phyloP scores from a whole-genome alignment of 2,113 vertebrate genomes.

The Gobius niger region DNA sequence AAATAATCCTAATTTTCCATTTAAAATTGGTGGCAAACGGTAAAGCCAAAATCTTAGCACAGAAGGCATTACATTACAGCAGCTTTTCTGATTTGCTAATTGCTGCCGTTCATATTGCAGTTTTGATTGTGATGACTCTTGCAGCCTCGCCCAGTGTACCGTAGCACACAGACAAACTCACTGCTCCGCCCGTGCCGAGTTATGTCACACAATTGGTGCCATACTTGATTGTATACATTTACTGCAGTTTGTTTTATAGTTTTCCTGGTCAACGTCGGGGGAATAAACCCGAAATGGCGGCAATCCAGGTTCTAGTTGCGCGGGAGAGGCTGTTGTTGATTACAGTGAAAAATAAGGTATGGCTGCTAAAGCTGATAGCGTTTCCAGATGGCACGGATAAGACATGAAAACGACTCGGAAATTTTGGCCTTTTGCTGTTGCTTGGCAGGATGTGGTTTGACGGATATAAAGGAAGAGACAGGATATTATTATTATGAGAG shows the following conservation, averaged over 20 bases:
- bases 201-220: conserved; percentile 2
- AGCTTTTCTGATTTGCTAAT: too few relatives aligned
- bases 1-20: too few relatives aligned
- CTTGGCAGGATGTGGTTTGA: conserved; percentile 5
- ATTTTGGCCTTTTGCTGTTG: conserved; percentile 11
- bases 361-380: conserved; percentile 54
- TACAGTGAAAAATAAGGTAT: conserved; percentile 56
- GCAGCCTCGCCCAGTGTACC: too few relatives aligned
- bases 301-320: conserved; percentile 51
- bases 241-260: conserved; percentile 44
- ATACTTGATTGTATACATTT: conserved; percentile 22
- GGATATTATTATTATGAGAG: too few relatives aligned
- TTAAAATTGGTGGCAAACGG: too few relatives aligned
- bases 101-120: too few relatives aligned
- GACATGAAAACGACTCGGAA: conserved; percentile 43
- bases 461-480: too few relatives aligned
- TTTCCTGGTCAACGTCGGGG: conserved; percentile 18
- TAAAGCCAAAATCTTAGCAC: too few relatives aligned
- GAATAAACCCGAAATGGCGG: conserved; percentile 35
- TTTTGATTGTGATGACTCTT: too few relatives aligned
- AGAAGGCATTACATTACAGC: too few relatives aligned
- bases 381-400: conserved; percentile 65
- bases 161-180: not conserved
- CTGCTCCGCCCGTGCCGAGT: conserved; percentile 15
- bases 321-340: conserved; percentile 65